phyloP scores from a whole-genome alignment of 2,113 vertebrate genomes.

The Chamaea fasciata region DNA sequence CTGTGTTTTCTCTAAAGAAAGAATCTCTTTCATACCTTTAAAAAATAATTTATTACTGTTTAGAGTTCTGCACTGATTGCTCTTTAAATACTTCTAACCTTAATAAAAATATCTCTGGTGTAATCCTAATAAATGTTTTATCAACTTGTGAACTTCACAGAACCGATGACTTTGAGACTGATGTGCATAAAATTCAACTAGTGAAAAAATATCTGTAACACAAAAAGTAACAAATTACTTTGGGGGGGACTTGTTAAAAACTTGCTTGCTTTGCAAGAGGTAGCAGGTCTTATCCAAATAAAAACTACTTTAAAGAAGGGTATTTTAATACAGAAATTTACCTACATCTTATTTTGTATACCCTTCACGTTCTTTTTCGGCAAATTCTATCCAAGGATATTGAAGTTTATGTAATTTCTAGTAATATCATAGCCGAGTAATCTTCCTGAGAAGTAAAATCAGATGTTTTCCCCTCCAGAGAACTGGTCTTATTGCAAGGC shows the following conservation, averaged over 20 bases:
- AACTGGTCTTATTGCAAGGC: neutral
- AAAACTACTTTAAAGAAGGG: neutral
- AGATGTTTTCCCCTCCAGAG: neutral
- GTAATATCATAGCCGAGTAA: neutral
- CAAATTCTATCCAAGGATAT: neutral
- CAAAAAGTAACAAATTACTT: neutral
- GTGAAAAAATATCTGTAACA: neutral
- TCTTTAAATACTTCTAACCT: neutral
- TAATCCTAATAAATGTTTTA: conserved; percentile 40
- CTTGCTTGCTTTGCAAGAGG: neutral
- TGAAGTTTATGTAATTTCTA: neutral
- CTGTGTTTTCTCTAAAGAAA: neutral
- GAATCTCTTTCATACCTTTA: neutral
- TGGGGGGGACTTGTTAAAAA: neutral
- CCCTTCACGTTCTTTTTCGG: neutral
- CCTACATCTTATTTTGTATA: neutral
- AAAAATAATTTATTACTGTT: conserved; percentile 26
- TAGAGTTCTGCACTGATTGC: conserved; percentile 8
- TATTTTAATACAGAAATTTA: neutral
- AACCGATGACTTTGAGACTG: conserved; percentile 1
- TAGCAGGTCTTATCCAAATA: neutral
- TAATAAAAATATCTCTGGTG: neutral
- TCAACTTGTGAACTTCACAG: conserved; percentile 5
- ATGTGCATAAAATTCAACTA: neutral
- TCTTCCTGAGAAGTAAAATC: neutral